Evolutionary conservation across 2,888 invertebrate genomes (phyloP).

Genomic region (Cerceris ruficornis): DNA sequence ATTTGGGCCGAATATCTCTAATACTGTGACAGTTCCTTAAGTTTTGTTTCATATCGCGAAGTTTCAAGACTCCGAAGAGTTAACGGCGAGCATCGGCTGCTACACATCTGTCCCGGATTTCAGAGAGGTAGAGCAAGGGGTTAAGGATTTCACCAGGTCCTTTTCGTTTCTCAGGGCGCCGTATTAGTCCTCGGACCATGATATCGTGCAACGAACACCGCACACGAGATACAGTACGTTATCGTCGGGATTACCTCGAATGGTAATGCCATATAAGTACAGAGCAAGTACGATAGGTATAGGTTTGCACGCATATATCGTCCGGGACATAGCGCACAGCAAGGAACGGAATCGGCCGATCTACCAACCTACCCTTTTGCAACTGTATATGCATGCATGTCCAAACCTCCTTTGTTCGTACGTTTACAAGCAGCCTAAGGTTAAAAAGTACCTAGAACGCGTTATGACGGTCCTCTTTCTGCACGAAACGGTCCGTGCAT

Average conservation of each 20-base stretch:
- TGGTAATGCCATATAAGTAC: conserved; percentile 56
- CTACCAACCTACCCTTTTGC: conserved; percentile 41
- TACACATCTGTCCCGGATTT: no score
- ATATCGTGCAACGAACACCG: conserved; percentile 39
- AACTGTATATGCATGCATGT: conserved; percentile 47
- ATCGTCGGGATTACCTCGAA: conserved; percentile 58
- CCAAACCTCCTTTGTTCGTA: conserved; percentile 68
- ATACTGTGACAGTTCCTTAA: no score
- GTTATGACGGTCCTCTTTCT: conserved; percentile 41
- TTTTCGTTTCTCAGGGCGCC: conserved; percentile 29
- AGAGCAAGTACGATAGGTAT: conserved; percentile 19
- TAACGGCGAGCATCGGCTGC: no score
- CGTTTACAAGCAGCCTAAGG: conserved; percentile 52
- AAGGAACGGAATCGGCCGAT: conserved; percentile 56
- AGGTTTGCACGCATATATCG: conserved; percentile 39
- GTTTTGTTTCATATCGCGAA: no score
- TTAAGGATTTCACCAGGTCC: neutral
- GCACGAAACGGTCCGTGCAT: conserved; percentile 24
- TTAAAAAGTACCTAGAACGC: conserved; percentile 46
- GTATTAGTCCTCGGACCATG: conserved; percentile 60
- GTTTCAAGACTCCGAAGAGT: no score
- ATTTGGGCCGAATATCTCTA: no score
- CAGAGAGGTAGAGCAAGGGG: neutral
- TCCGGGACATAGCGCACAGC: conserved; percentile 45
- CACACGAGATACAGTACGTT: conserved; percentile 46